Conservation (phyloP, 2,113 vertebrate genomes). For the Phalacrocorax pelagicus region DNA sequence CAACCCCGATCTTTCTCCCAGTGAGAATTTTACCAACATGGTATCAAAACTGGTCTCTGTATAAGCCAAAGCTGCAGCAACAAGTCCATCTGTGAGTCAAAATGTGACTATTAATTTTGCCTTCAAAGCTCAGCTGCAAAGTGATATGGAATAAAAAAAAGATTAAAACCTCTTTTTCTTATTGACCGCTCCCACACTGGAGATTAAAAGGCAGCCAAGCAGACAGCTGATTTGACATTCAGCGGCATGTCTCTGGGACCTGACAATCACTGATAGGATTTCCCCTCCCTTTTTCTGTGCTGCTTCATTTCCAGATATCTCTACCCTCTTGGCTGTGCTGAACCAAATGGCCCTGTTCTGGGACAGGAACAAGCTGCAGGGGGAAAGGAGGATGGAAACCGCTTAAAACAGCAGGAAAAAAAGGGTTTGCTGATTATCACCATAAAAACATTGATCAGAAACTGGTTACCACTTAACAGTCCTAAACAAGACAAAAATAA, state of each 20-base stretch:
- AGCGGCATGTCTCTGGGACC: not conserved
- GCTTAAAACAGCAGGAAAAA: not conserved
- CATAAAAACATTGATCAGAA: not conserved
- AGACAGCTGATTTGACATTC: not conserved
- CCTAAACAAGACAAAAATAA: not conserved
- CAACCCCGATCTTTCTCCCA: not conserved
- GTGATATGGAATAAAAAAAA: not conserved
- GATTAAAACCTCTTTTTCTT: not conserved
- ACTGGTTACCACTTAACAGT: not conserved
- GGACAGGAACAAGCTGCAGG: not conserved
- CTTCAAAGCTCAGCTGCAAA: not conserved
- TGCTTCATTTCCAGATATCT: not conserved
- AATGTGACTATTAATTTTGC: not conserved
- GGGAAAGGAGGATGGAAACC: not conserved
- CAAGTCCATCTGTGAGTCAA: not conserved
- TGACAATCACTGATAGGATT: not conserved
- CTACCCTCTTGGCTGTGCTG: not conserved
- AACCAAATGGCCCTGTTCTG: not conserved
- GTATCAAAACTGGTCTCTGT: not conserved
- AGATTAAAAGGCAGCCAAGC: not conserved
- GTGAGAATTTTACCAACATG: not conserved
- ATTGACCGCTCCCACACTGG: not conserved
- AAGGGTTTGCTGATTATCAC: not conserved
- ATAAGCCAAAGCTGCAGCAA: not conserved
- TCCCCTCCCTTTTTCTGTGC: not conserved